Evolutionary conservation across 2,113 vertebrate species (phyloP), one percentile per base, ranked within the genome.

Genomic region (Trichechus manatus): DNA sequence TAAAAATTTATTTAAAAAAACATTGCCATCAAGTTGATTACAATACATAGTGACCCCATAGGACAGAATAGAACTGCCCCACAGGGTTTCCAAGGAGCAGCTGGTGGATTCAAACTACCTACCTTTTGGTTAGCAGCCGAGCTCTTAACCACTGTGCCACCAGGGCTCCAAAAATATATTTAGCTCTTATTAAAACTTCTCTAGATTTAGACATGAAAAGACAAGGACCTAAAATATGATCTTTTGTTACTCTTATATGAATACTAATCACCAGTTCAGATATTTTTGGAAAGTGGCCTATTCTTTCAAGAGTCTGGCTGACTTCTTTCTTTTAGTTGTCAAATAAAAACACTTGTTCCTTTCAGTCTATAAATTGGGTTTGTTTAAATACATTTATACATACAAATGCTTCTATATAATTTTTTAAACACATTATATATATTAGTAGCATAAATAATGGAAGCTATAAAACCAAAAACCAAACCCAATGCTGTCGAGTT

Each of bases 181-280:
- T n/a, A 74, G 20, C 20, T 39, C 19, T 39, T 74, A 39, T 39
- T 59, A 89, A 97, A 91, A 83, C 9, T 22, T 6, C 33, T 92
- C 7, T 66, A 31, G 75, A 72, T 68, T 86, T 93, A 87, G 29
- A 42, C n/a, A 59, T 84, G 50, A 84, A 92, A 88, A 44, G 68
- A 81, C 47, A 97, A 88, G 25, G 2, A 61, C 15, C 59, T 82
- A 70, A 78, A 85, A 42, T 11, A 17, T 61, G n/a, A 75, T 50
- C 23, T 85, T 72, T 93, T 27, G 56, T 83, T 87, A 75, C 61
- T 84, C 53, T 87, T 75, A n/a, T 33, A 84, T 87, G 17, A 84
- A 61, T 39, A 84, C 2, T 74, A 92, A 84, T 6, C 44, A 90
- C 63, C 19, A 29, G 27, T 78, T 83, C 19, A 89, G 70, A 87